phyloP scores from a whole-genome alignment of 23 tunicate genomes.

The Corella eumyota region DNA sequence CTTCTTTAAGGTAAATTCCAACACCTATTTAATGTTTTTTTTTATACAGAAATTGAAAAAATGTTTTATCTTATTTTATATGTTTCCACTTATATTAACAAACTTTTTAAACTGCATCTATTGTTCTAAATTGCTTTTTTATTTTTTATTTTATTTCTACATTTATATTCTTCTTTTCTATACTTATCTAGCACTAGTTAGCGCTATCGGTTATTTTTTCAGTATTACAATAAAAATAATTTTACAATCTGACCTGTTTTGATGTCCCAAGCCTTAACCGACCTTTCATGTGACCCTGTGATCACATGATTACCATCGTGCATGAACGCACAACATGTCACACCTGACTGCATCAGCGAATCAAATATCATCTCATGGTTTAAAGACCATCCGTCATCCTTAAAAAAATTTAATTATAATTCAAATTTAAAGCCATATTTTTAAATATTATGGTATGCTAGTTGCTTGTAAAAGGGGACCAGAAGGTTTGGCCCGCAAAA shows the following conservation, averaged over 20 bases:
- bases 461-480: no score
- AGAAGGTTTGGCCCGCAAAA: no score
- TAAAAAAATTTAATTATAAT: constrained; percentile 5
- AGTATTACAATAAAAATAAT: constrained; percentile 3
- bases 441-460: no score
- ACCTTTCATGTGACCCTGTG: constrained; percentile 68
- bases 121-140: background rate
- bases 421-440: constrained; percentile 4
- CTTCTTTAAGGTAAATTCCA: background rate
- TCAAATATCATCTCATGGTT: constrained; percentile 25
- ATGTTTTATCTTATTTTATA: no score
- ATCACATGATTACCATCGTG: constrained; percentile 32
- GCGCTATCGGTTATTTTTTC: background rate
- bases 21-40: no score
- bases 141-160: background rate
- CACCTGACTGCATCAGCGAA: constrained; percentile 47
- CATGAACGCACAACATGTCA: constrained; percentile 43
- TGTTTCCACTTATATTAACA: background rate
- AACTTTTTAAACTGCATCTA: background rate
- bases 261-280: constrained; percentile 38
- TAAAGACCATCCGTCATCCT: constrained; percentile 36
- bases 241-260: constrained; percentile 32
- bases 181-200: background rate
- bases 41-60: no score
- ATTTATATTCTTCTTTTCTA: background rate